Percentiles rank a stretch among this genome's conserved stretches.
phyloP scores from a whole-genome alignment of 30 jellyfish, hydroid and myxozoan genomes.

The Chrysaora quinquecirrha region DNA sequence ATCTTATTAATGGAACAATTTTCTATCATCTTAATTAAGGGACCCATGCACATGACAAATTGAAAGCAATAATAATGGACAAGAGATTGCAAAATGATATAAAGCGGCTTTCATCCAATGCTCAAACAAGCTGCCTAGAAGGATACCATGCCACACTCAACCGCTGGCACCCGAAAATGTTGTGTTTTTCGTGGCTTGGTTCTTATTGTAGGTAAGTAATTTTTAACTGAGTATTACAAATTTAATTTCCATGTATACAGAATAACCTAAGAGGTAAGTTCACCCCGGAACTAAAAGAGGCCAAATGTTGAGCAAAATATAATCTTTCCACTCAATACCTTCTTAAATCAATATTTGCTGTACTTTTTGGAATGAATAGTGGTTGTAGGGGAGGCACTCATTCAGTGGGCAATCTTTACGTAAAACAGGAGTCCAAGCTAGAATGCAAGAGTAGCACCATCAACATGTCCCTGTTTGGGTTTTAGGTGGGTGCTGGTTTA shows the following conservation, averaged over 20 bases:
- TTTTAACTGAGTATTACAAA: too few relatives aligned
- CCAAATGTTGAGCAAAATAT: too few relatives aligned
- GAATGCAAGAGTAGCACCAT: too few relatives aligned
- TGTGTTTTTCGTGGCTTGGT: slow-evolving; percentile 30
- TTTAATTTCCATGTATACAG: too few relatives aligned
- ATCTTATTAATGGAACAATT: background rate
- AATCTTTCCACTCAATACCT: background rate
- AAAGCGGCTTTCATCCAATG: slow-evolving; percentile 28
- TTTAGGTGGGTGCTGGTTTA: too few relatives aligned
- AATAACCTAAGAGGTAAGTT: too few relatives aligned
- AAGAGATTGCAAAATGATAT: slow-evolving; percentile 14
- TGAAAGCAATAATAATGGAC: background rate
- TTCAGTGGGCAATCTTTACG: too few relatives aligned
- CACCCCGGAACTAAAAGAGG: too few relatives aligned
- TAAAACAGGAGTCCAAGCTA: too few relatives aligned
- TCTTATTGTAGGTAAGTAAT: slow-evolving; percentile 15
- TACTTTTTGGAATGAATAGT: background rate
- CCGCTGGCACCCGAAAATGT: slow-evolving; percentile 38
- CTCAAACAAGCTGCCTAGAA: slow-evolving; percentile 42
- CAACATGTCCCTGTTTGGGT: too few relatives aligned
- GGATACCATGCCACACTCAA: slow-evolving; percentile 35
- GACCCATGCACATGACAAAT: slow-evolving; percentile 28
- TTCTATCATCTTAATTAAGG: background rate
- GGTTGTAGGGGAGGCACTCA: background rate
- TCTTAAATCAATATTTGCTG: too few relatives aligned